Conservation (phyloP, 2,113 vertebrate genomes). For the Ailurus styani region DNA sequence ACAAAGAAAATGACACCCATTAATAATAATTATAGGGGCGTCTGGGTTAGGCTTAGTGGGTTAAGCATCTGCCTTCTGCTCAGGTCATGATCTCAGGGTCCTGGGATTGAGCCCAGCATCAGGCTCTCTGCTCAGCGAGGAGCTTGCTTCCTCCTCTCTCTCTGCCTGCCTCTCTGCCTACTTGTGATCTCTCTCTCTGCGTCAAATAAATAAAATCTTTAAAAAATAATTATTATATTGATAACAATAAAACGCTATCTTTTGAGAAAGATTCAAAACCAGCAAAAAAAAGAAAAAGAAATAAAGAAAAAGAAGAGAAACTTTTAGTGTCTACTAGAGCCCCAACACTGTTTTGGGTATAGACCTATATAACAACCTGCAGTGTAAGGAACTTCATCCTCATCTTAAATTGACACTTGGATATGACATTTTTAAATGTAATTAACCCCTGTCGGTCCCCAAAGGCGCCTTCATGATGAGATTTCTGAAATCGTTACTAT, state of each 20-base stretch:
- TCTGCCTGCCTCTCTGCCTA: too few relatives aligned
- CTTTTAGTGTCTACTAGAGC: neutral
- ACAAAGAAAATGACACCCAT: neutral
- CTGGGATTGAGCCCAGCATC: too few relatives aligned
- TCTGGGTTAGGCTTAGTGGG: too few relatives aligned
- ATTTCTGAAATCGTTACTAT: neutral
- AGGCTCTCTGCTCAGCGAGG: too few relatives aligned
- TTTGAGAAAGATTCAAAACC: neutral
- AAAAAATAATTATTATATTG: neutral
- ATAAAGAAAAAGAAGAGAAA: neutral
- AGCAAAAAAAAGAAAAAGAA: neutral
- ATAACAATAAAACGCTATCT: neutral
- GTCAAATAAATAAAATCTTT: too few relatives aligned
- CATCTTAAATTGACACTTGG: neutral
- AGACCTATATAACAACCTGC: neutral
- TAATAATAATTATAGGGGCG: neutral
- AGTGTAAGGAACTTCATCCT: neutral
- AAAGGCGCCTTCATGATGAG: neutral
- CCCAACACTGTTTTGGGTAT: neutral
- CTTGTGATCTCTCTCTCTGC: too few relatives aligned
- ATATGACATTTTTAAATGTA: neutral
- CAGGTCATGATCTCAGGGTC: too few relatives aligned
- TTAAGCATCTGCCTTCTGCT: too few relatives aligned
- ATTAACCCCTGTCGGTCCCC: neutral
- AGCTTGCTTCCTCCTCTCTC: too few relatives aligned